Percentiles rank a stretch among this genome's conserved stretches.
Evolutionary conservation across 1,140 invertebrate species (phyloP).

Genomic region (Pararge aegeria): DNA sequence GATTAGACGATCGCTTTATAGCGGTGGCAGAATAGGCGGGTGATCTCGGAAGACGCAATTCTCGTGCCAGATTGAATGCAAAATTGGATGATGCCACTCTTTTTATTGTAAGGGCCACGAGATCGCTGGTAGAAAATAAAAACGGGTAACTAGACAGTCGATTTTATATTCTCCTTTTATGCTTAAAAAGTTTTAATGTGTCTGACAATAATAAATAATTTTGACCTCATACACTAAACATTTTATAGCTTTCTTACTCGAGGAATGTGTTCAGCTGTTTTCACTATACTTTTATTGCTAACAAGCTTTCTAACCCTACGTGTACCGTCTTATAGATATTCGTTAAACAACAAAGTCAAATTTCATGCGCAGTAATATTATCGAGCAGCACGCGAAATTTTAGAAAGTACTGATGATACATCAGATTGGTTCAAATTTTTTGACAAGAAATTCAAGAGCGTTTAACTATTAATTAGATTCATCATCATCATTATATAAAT

Average conservation of each 20-base stretch:
- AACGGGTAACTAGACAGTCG: constrained; percentile 42
- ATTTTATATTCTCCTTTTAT: constrained; percentile 55
- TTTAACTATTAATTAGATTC: too few species aligned
- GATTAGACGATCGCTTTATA: constrained; percentile 75
- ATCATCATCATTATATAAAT: too few species aligned
- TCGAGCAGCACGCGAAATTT: too few species aligned
- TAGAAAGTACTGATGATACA: too few species aligned
- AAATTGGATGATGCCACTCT: constrained; percentile 74
- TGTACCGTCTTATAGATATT: too few species aligned
- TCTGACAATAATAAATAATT: constrained; percentile 67
- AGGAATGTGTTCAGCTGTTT: neutral
- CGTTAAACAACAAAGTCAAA: too few species aligned
- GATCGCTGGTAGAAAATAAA: constrained; percentile 33
- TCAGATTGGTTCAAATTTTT: too few species aligned
- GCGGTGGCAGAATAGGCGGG: constrained; percentile 63
- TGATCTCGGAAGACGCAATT: constrained; percentile 74
- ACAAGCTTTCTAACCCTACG: too few species aligned
- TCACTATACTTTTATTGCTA: neutral
- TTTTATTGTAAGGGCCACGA: constrained; percentile 63
- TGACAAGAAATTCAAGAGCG: too few species aligned
- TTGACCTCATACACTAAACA: constrained; percentile 27
- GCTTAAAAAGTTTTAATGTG: constrained; percentile 65
- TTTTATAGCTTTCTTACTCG: neutral
- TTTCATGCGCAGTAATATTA: too few species aligned
- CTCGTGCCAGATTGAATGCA: constrained; percentile 76